These are phyloP conservation scores for Proctacanthus coquilletti DNA, from an alignment of 1,140 invertebrate genomes.

Conservation along the genomic window DNA sequence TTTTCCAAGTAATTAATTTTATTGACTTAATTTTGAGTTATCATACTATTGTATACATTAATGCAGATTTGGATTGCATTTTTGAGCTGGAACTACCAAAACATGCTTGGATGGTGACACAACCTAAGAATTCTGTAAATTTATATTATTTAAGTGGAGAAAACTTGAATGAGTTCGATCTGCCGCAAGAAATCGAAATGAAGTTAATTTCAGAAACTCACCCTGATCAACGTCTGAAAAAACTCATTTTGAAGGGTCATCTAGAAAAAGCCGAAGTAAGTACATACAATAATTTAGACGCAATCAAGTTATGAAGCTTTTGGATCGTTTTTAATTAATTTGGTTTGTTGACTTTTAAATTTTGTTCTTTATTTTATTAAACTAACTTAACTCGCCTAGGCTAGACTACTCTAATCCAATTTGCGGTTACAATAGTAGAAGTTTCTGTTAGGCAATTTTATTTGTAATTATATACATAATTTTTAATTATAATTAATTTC, in stretches of 20 bases:
- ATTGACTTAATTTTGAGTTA: background rate
- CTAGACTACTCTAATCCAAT: too few species aligned
- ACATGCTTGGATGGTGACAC: slow-evolving; percentile 20
- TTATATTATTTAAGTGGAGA: slow-evolving; percentile 21
- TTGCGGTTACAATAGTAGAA: too few species aligned
- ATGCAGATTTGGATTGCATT: slow-evolving; percentile 19
- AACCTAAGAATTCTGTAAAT: slow-evolving; percentile 25
- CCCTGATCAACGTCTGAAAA: slow-evolving; percentile 25
- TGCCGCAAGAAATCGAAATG: slow-evolving; percentile 21
- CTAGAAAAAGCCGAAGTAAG: slow-evolving; percentile 23
- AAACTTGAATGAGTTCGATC: slow-evolving; percentile 4
- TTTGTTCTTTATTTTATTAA: too few species aligned
- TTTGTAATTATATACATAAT: too few species aligned
- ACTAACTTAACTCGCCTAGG: too few species aligned
- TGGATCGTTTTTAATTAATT: background rate
- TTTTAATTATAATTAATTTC: too few species aligned
- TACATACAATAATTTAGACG: background rate
- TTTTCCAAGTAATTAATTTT: slow-evolving; percentile 19
- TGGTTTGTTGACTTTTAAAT: background rate
- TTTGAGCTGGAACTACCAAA: slow-evolving; percentile 20
- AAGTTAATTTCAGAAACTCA: slow-evolving; percentile 25
- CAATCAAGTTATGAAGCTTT: background rate
- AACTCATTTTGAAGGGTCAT: slow-evolving; percentile 22
- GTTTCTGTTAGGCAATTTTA: too few species aligned
- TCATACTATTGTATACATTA: background rate